phyloP scores from a whole-genome alignment of 2,888 invertebrate species.

The Pelosia muscerda region DNA sequence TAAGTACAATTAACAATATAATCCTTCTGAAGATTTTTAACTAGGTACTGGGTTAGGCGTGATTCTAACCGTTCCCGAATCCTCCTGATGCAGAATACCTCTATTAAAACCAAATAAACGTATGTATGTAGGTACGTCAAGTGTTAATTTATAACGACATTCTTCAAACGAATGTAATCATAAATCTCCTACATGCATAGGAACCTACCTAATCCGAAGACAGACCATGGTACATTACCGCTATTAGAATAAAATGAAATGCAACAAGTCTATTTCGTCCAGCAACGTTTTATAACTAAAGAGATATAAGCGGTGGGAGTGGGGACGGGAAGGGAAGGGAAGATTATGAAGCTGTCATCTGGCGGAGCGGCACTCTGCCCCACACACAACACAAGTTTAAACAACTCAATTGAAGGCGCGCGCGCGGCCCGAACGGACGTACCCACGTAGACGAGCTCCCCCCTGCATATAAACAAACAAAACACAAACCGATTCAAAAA shows the following conservation, averaged over 20 bases:
- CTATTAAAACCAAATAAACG: neutral
- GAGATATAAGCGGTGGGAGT: constrained; percentile 53
- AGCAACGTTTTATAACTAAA: constrained; percentile 58
- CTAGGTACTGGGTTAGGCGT: too few relatives aligned
- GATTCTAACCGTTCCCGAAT: too few relatives aligned
- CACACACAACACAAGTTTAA: constrained; percentile 52
- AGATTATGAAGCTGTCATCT: constrained; percentile 78
- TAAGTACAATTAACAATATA: too few relatives aligned
- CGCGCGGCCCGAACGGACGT: constrained; percentile 66
- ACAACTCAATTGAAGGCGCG: constrained; percentile 64
- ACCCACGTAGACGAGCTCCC: constrained; percentile 30
- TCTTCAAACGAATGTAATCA: neutral
- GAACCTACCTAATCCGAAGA: constrained; percentile 58
- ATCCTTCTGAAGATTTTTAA: neutral
- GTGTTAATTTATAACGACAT: neutral
- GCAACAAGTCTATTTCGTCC: constrained; percentile 78
- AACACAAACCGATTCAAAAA: constrained; percentile 52
- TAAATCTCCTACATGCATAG: neutral
- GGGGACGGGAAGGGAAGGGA: constrained; percentile 64
- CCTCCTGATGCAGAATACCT: neutral
- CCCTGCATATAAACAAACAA: constrained; percentile 54
- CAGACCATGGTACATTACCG: constrained; percentile 54
- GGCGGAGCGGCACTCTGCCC: constrained; percentile 57
- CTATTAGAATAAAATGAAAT: constrained; percentile 71
- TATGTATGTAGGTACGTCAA: neutral